Base-by-base conservation (phyloP, 2,888 invertebrate genomes). In the Celastrina argiolus region DNA sequence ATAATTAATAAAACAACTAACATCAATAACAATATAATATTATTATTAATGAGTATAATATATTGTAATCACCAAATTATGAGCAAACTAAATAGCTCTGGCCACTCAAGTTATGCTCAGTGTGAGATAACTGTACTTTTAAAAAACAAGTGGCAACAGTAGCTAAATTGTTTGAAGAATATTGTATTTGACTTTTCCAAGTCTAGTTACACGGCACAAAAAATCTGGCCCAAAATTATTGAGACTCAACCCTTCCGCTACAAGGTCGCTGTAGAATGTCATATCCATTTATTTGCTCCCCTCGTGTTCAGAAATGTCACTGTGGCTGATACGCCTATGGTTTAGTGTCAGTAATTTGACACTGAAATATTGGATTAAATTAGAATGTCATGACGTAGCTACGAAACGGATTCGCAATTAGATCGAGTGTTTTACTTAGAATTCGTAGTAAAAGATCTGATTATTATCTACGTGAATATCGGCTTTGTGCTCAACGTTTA, bases 251-350 rank as follows among this genome's bases (percentile, higher is more conserved):
- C 82, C 83, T 84, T 82, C 75, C 81, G 78, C 78, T 79, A 78
- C 85, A 88, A 88, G 87, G 88, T 85, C 83, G 85, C 76, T 81
- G 79, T 78, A 81, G 81, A 90, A 89, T 88, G 88, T 88, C 88
- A 87, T 77, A 84, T 83, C 81, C 86, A 85, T 88, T 87, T 87
- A 83, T 71, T 71, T 72, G 71, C 83, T 81, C 85, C 87, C 88
- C 83, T 84, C 81, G 76, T 85, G 83, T 84, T 89, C 84, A 80
- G 88, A 88, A 90, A 91, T 88, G 90, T 88, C 90, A 89, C 81
- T 85, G 84, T 74, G 81, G 77, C 78, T 84, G 85, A 87, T 85
- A 82, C 77, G 85, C 84, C 83, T 87, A 89, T 87, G 84, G 83
- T 84, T 84, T 85, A 86, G 82, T 87, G 82, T 84, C 84, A 84